Base-by-base conservation (phyloP, 2,113 vertebrate genomes). In the Podarcis muralis region DNA sequence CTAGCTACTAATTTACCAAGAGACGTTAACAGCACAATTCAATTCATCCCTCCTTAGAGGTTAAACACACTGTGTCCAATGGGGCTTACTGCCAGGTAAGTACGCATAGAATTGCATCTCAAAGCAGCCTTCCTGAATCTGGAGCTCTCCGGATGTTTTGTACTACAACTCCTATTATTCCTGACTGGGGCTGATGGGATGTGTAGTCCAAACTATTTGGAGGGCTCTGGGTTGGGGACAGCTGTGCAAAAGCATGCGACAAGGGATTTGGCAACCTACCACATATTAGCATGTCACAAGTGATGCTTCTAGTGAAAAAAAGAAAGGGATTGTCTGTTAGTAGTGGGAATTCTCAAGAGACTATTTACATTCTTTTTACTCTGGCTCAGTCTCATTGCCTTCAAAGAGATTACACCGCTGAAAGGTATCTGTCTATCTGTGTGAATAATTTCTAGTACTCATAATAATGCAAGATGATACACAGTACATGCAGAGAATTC, bases 231-330 rank as follows among this genome's bases (percentile, higher is more conserved):
- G 59, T 15, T 62, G 20, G 59, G 59, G 16, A 62, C 13, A 62
- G 59, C 16, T 62, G 16, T 5, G 18, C 59, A 62, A 62, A 71
- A 69, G 66, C 48, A 53, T n/a, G 30, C 12, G 4, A 16, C 43
- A 35, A 57, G n/a, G 85, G n/a, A 80, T 71, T 78, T 87, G 85
- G 40, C 65, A 71, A 35, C 20, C 66, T 53, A 80, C 32, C n/a
- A 80, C 22, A 71, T 87, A 48, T 87, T 87, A 87, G 79, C 77
- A 80, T 80, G 85, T 35, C 27, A n/a, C 13, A 71, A 83, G 15
- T 53, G 66, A 87, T 68, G 35, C 43, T 87, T 68, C 76, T 30
- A 79, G 62, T 87, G 20, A 40, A 53, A 71, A 80, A 80, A 87
- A 37, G 66, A 80, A 80, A 87, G 66, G 40, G 71, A 35, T 53